A percentile compares a stretch with the other conserved stretches of the same genome.
These are phyloP conservation scores for Cybosia mesomella DNA, from an alignment of 2,888 invertebrate species.

Conservation along the genomic window DNA sequence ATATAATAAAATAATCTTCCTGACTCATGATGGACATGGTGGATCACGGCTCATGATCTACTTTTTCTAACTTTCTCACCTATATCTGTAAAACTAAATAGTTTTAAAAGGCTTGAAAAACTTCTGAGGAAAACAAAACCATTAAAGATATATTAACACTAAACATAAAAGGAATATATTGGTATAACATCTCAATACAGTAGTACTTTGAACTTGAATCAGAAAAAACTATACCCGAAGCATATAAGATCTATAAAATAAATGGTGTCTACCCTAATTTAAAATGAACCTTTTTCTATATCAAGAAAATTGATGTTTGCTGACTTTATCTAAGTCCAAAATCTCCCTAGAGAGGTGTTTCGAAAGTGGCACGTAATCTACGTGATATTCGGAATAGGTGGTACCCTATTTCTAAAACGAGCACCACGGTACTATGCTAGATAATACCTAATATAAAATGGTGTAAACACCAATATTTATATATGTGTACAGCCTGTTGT, in stretches of 20 bases:
- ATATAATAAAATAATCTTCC: too few species aligned
- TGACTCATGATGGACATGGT: too few species aligned
- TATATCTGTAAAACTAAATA: too few species aligned
- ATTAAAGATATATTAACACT: too few species aligned
- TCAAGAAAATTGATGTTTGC: conserved; percentile 52
- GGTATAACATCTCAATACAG: not conserved
- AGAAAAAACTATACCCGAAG: conserved; percentile 5
- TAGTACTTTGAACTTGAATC: not conserved
- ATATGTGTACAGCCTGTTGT: conserved; percentile 8
- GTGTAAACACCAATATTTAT: conserved; percentile 22
- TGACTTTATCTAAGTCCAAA: conserved; percentile 51
- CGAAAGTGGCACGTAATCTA: conserved; percentile 50
- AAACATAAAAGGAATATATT: too few species aligned
- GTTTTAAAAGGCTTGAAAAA: too few species aligned
- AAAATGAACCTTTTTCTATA: conserved; percentile 43
- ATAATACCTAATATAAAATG: conserved; percentile 21
- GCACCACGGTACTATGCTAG: conserved; percentile 43
- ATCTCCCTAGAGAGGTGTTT: conserved; percentile 48
- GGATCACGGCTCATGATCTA: too few species aligned
- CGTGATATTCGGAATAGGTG: conserved; percentile 53
- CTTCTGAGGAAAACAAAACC: too few species aligned
- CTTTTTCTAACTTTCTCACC: too few species aligned
- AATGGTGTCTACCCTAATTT: conserved; percentile 36
- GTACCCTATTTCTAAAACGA: conserved; percentile 54
- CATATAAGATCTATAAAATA: not conserved